Percentiles rank a stretch among this genome's conserved stretches.
These are phyloP conservation scores for Eulemur rubriventer DNA, from an alignment of 2,797 vertebrate species.

Conservation along the genomic window DNA sequence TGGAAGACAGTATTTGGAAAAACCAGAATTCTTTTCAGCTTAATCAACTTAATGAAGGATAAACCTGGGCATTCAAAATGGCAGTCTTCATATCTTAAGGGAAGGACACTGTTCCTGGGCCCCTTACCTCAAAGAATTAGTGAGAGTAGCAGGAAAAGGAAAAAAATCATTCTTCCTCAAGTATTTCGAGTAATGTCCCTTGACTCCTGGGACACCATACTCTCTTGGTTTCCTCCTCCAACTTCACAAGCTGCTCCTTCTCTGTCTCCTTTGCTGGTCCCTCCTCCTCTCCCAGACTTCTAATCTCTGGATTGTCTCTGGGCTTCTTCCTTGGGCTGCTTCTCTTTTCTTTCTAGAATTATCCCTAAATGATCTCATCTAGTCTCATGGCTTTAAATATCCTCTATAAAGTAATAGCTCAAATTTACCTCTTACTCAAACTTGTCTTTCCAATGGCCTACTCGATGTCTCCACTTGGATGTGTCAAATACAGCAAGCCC, in stretches of 20 bases:
- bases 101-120: neutral
- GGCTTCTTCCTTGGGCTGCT: neutral
- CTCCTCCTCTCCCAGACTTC: neutral
- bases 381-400: neutral
- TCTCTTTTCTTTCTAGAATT: slow-evolving; percentile 23
- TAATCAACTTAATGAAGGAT: neutral
- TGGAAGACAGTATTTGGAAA: neutral
- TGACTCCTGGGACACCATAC: neutral
- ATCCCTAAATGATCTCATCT: slow-evolving; percentile 19
- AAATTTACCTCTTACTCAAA: slow-evolving; percentile 37
- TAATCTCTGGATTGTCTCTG: neutral
- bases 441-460: neutral
- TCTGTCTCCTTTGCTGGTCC: neutral
- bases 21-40: slow-evolving; percentile 35
- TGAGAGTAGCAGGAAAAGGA: neutral
- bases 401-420: slow-evolving; percentile 5
- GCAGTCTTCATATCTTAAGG: neutral
- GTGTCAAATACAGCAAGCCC: neutral
- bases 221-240: neutral
- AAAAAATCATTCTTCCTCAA: neutral
- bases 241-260: neutral
- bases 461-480: neutral
- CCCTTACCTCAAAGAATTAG: neutral
- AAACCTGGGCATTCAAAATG: neutral
- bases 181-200: neutral